Evolutionary conservation across 2,888 invertebrate genomes (phyloP).

Genomic region (Notodonta ziczac): DNA sequence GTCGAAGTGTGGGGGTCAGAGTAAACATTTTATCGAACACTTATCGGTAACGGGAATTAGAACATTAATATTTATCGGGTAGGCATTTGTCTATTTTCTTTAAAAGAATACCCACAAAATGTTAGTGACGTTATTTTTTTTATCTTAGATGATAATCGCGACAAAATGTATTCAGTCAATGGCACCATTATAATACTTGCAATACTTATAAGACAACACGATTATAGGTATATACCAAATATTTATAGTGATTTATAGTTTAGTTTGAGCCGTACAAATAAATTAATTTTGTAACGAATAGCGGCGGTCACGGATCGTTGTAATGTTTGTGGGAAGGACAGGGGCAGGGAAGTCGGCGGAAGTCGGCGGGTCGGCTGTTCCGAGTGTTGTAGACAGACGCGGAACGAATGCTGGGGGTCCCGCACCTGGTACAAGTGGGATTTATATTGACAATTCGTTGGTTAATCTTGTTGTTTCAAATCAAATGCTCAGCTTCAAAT

Average conservation of each 20-base stretch:
- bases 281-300: neutral
- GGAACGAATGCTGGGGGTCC: neutral
- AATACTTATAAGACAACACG: too few species aligned
- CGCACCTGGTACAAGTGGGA: neutral
- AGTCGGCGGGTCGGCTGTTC: neutral
- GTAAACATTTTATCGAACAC: conserved; percentile 71
- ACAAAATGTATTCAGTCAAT: too few species aligned
- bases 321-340: conserved; percentile 1
- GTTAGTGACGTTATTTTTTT: neutral
- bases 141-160: too few species aligned
- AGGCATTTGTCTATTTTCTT: neutral
- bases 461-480: too few species aligned
- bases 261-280: neutral
- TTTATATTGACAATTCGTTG: conserved; percentile 7
- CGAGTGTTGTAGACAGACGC: neutral
- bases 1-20: conserved; percentile 66
- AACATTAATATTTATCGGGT: conserved; percentile 6
- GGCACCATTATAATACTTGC: too few species aligned
- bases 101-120: neutral
- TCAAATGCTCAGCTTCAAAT: too few species aligned
- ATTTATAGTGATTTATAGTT: neutral
- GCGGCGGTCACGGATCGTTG: neutral
- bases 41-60: conserved; percentile 61
- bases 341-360: conserved; percentile 5
- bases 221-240: too few species aligned